Conservation (phyloP, 1,140 invertebrate genomes). For the Scaptomyza graminum region DNA sequence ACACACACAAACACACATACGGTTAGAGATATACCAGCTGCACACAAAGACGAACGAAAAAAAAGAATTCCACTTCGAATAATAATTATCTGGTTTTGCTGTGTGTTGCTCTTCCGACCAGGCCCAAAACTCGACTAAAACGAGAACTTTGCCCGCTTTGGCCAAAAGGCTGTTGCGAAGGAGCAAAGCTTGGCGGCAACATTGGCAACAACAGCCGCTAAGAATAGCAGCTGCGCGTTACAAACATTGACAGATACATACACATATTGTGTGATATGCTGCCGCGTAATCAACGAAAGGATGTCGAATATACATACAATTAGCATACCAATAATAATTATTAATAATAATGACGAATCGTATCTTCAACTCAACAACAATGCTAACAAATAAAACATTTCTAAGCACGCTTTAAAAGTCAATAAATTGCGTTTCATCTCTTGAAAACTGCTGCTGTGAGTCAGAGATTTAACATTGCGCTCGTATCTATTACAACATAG, state of each 20-base stretch:
- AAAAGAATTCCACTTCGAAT: constrained; percentile 13
- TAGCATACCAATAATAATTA: constrained; percentile 15
- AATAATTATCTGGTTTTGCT: constrained; percentile 29
- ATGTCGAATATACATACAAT: background rate
- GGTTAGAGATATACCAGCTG: constrained; percentile 3
- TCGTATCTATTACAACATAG: constrained; percentile 7
- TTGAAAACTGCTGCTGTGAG: constrained; percentile 22
- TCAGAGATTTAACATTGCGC: constrained; percentile 12
- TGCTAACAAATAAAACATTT: constrained; percentile 25
- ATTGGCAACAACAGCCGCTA: constrained; percentile 6
- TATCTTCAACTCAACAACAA: background rate
- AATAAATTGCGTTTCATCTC: constrained; percentile 34
- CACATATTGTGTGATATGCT: constrained; percentile 31
- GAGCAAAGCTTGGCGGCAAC: constrained; percentile 10
- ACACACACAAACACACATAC: constrained; percentile 1
- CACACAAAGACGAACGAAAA: constrained; percentile 6
- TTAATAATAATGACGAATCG: background rate
- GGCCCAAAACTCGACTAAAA: constrained; percentile 56
- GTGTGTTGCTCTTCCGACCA: constrained; percentile 47
- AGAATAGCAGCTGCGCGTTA: constrained; percentile 49
- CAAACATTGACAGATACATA: constrained; percentile 21
- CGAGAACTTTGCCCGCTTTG: constrained; percentile 26
- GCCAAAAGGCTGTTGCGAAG: constrained; percentile 10
- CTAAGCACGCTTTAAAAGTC: constrained; percentile 7
- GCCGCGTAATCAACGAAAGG: constrained; percentile 8